Conservation (phyloP, 2,888 invertebrate genomes). For the Trissoscelio sp. region DNA sequence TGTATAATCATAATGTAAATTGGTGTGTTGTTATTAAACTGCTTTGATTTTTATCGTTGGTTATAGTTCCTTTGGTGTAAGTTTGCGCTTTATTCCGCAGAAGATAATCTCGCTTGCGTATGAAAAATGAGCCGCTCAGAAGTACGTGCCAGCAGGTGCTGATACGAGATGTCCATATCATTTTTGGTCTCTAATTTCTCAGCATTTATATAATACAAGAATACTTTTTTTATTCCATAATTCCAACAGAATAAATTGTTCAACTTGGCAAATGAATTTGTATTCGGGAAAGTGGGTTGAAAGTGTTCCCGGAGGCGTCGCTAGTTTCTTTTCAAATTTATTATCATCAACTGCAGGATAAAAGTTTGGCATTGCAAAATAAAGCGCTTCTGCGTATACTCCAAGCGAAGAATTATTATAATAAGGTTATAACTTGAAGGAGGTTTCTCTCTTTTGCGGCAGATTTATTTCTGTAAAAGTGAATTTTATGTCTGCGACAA, state of each 20-base stretch:
- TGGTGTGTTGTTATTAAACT: not conserved
- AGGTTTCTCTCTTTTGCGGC: slow-evolving; percentile 2
- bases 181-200: not conserved
- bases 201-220: not conserved
- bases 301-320: slow-evolving; percentile 17
- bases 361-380: slow-evolving; percentile 30
- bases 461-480: slow-evolving; percentile 6
- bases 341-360: slow-evolving; percentile 23
- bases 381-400: not conserved
- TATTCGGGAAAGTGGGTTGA: slow-evolving; percentile 37
- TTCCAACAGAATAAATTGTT: not conserved
- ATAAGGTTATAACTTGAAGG: slow-evolving; percentile 9
- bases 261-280: slow-evolving; percentile 9
- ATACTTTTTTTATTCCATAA: slow-evolving; percentile 3
- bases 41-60: slow-evolving; percentile 1
- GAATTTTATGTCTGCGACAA: slow-evolving; percentile 14
- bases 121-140: slow-evolving; percentile 35
- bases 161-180: not conserved
- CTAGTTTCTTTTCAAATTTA: slow-evolving; percentile 48
- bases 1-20: too few species aligned
- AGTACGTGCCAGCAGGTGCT: slow-evolving; percentile 16
- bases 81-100: not conserved
- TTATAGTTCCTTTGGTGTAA: not conserved
- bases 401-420: slow-evolving; percentile 17
- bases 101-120: slow-evolving; percentile 35